These are phyloP conservation scores for Saguinus imperator DNA, from an alignment of 2,113 vertebrate species.

Conservation along the genomic window DNA sequence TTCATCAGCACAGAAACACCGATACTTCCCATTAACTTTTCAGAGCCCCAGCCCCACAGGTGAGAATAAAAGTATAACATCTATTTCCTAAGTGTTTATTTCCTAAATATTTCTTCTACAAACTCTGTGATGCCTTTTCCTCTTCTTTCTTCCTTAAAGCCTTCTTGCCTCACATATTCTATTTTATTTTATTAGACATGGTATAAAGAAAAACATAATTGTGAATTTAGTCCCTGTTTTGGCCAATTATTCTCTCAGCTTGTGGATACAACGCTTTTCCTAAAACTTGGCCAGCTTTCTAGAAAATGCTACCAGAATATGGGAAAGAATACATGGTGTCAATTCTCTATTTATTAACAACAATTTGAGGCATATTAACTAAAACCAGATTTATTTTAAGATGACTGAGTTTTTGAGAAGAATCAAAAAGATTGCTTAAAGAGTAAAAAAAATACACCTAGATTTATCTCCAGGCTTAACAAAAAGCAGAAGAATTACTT, in stretches of 20 bases:
- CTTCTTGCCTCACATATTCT: neutral
- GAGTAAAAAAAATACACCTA: neutral
- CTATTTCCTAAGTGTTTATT: neutral
- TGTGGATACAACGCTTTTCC: neutral
- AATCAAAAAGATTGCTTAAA: neutral
- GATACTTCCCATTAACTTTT: neutral
- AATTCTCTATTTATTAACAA: neutral
- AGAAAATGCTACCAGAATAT: neutral
- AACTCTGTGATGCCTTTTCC: neutral
- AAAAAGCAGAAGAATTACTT: neutral
- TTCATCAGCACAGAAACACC: neutral
- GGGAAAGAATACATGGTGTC: neutral
- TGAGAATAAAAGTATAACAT: neutral
- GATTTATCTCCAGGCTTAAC: neutral
- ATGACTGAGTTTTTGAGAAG: neutral
- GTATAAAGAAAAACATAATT: neutral
- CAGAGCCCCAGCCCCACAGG: neutral
- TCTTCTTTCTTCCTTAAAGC: neutral
- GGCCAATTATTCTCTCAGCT: neutral
- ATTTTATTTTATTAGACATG: neutral
- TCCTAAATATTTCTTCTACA: neutral
- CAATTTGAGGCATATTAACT: neutral
- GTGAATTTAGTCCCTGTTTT: neutral
- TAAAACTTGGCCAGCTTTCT: neutral
- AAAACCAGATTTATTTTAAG: conserved; percentile 3